phyloP scores from a whole-genome alignment of 2,797 vertebrate species.

The Pteronotus mesoamericanus region DNA sequence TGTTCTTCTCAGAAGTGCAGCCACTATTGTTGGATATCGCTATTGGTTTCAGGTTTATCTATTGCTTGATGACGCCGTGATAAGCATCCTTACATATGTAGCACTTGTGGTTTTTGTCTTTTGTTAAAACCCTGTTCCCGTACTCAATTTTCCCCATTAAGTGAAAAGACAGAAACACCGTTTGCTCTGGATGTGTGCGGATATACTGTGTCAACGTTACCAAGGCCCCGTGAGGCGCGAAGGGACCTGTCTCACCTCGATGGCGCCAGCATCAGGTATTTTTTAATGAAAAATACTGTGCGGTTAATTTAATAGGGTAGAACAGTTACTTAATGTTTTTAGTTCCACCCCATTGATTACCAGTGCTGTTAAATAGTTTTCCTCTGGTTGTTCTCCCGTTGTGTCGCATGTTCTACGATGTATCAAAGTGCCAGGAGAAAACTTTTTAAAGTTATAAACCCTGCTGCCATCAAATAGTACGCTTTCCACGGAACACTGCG shows the following conservation, averaged over 20 bases:
- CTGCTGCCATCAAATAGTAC: too few relatives aligned
- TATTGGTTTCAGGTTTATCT: not conserved
- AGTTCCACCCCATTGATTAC: not conserved
- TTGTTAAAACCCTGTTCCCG: not conserved
- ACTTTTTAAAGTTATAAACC: not conserved
- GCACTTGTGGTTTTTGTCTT: not conserved
- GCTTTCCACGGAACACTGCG: not conserved
- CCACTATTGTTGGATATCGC: not conserved
- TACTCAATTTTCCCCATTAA: not conserved
- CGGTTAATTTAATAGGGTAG: not conserved
- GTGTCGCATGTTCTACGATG: fast-evolving
- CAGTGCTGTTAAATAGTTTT: not conserved
- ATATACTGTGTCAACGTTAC: not conserved
- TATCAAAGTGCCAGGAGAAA: not conserved
- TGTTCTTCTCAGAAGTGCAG: not conserved
- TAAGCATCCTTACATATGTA: not conserved
- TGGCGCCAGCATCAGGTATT: not conserved
- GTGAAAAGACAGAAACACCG: not conserved
- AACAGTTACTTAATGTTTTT: not conserved
- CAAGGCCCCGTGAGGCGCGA: fast-evolving
- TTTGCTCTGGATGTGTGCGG: not conserved
- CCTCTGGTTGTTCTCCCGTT: not conserved
- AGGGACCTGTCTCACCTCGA: too few relatives aligned
- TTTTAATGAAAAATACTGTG: not conserved
- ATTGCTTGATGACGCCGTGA: not conserved